Evolutionary conservation across 2,113 vertebrate species (phyloP), one percentile per base, ranked within the genome.

Genomic region (Labrus mixtus): DNA sequence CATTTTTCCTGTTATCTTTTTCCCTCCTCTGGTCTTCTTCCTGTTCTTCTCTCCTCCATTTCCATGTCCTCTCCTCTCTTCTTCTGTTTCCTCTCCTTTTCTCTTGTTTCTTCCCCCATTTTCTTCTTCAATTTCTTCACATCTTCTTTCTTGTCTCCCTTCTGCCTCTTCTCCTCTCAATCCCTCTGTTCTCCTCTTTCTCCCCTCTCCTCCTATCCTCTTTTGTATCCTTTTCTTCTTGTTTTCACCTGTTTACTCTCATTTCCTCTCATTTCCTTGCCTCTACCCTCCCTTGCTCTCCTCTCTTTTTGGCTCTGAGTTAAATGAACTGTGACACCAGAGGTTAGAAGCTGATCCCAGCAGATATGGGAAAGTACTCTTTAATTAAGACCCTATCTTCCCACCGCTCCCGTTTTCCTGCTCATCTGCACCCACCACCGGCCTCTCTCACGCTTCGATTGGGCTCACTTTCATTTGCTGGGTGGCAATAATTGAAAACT

Each of bases 311-410:
- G 59, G 51, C 79, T 64, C 72, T 61, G 84, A 91, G 78, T 73
- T 78, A 87, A 91, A 91, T 80, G 73, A 87, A 87, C 85, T 83
- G 86, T 87, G 85, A 86, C 89, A 92, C 88, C 64, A 84, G 89
- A 92, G 87, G 90, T 90, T 91, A 84, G 62, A 70, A 46, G 76
- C 86, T 73, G 88, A 92, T 90, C 79, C 79, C 68, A 61, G 29
- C 76, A 74, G 91, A 91, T 90, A 91, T 45, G 46, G 70, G 53
- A 74, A 79, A 82, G 58, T 68, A 63, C 69, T 84, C 77, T 88
- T 82, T 92, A 90, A 93, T 93, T 90, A 92, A 90, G 86, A 83
- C 74, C 19, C 68, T 87, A 86, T 90, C 90, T 86, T 60, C 23
- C 69, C 39, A 0, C 66, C 6, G 23, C 73, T 70, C 20, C 58